Conservation (phyloP, 2,888 invertebrate genomes). For the Nephrotoma appendiculata region DNA sequence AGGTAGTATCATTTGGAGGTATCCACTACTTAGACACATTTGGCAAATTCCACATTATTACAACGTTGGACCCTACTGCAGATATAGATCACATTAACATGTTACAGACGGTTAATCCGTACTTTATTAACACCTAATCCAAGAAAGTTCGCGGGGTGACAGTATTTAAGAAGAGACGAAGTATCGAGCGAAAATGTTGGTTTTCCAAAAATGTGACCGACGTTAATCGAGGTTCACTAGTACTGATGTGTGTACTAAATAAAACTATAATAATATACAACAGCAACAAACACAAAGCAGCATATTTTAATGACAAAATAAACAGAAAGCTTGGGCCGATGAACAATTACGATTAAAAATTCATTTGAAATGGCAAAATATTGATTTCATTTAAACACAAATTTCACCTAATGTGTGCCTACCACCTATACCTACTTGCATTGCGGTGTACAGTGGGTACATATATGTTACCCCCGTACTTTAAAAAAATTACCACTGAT, state of each 20-base stretch:
- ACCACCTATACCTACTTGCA: background rate
- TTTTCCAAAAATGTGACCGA: no score
- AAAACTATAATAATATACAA: background rate
- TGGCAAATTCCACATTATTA: no score
- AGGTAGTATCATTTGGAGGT: no score
- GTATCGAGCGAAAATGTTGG: no score
- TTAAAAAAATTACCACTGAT: background rate
- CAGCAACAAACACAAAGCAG: background rate
- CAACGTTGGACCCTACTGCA: no score
- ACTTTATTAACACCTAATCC: no score
- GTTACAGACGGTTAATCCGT: no score
- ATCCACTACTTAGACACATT: no score
- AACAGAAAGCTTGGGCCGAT: background rate
- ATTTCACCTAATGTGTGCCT: background rate
- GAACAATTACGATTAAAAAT: constrained; percentile 11
- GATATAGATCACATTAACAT: no score
- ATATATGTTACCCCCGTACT: background rate
- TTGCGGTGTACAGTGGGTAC: background rate
- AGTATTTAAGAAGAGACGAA: no score
- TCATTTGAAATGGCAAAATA: constrained; percentile 11
- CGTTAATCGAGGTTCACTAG: no score
- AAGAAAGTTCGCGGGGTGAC: no score
- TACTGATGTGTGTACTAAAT: background rate
- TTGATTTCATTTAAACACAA: background rate
- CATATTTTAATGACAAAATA: background rate